Conservation (phyloP, 2,888 invertebrate species). For the Blera fallax region DNA sequence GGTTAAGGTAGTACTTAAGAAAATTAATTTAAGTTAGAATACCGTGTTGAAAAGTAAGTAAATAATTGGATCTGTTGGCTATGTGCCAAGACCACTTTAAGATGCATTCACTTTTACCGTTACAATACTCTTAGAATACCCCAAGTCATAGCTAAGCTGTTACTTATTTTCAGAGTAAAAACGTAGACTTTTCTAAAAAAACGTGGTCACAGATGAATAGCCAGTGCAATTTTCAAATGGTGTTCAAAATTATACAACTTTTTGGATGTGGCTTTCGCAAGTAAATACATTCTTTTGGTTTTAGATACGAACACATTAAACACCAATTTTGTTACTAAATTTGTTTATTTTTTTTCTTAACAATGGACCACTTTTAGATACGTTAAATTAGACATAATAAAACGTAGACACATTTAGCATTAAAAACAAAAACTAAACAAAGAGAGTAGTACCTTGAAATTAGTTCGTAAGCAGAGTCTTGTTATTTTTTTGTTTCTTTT, state of each 20-base stretch:
- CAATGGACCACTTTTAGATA: not conserved
- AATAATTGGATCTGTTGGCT: conserved; percentile 27
- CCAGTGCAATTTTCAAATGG: not conserved
- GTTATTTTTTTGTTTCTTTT: not conserved
- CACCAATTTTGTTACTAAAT: not conserved
- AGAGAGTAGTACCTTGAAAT: conserved; percentile 15
- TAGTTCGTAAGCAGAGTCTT: conserved; percentile 3
- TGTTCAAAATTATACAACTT: conserved; percentile 21
- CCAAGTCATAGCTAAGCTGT: not conserved
- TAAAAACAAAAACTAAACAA: not conserved
- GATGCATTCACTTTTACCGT: not conserved
- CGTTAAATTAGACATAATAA: not conserved
- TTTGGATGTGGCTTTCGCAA: not conserved
- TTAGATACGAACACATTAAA: not conserved
- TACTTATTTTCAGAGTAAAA: not conserved
- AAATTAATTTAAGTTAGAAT: not conserved
- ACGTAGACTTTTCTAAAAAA: not conserved
- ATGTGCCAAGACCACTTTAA: conserved; percentile 60
- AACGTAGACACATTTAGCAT: not conserved
- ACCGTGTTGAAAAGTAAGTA: not conserved
- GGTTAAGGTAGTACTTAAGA: not conserved
- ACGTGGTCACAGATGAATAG: not conserved
- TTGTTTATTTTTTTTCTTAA: not conserved
- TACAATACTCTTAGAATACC: not conserved
- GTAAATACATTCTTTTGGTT: not conserved